These are phyloP conservation scores for Anser cygnoides DNA, from an alignment of 2,113 vertebrate genomes.

Conservation along the genomic window DNA sequence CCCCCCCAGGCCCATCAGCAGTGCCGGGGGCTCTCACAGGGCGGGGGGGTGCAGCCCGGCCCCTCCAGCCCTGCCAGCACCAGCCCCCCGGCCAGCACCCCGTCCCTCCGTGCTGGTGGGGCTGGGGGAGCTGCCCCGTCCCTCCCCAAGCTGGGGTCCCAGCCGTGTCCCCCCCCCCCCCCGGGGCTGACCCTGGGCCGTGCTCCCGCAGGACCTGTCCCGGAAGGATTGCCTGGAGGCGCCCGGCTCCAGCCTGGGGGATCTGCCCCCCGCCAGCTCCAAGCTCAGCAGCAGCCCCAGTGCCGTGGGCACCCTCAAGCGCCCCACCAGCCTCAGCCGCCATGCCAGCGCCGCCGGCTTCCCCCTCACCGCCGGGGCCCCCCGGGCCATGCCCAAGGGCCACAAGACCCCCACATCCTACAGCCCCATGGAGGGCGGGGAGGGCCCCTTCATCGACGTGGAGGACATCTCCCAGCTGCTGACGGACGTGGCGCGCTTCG, in stretches of 20 bases:
- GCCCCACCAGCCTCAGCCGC: conserved; percentile 90
- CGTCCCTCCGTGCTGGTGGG: not conserved
- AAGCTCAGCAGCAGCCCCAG: conserved; percentile 77
- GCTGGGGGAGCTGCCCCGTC: not conserved
- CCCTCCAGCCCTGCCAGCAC: too few relatives aligned
- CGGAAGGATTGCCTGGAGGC: conserved; percentile 81
- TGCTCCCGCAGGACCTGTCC: conserved; percentile 83
- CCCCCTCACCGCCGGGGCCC: conserved; percentile 73
- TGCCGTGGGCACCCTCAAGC: conserved; percentile 81
- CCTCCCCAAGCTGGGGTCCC: accelerated
- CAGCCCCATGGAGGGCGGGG: conserved; percentile 67
- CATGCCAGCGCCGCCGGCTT: conserved; percentile 91
- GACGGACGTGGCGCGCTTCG: conserved; percentile 86
- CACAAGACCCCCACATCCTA: conserved; percentile 77
- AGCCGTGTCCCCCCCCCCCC: not conserved
- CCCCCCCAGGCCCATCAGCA: too few relatives aligned
- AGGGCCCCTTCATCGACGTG: conserved; percentile 79
- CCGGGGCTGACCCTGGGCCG: conserved; percentile 31
- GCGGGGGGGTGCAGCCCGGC: too few relatives aligned
- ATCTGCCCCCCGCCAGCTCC: conserved; percentile 59
- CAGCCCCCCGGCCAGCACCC: not conserved
- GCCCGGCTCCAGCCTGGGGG: not conserved
- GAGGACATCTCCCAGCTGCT: conserved; percentile 93
- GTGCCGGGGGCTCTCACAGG: too few relatives aligned
- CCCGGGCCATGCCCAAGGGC: conserved; percentile 80